Conservation (phyloP, 2,113 vertebrate genomes). For the Gavia stellata region DNA sequence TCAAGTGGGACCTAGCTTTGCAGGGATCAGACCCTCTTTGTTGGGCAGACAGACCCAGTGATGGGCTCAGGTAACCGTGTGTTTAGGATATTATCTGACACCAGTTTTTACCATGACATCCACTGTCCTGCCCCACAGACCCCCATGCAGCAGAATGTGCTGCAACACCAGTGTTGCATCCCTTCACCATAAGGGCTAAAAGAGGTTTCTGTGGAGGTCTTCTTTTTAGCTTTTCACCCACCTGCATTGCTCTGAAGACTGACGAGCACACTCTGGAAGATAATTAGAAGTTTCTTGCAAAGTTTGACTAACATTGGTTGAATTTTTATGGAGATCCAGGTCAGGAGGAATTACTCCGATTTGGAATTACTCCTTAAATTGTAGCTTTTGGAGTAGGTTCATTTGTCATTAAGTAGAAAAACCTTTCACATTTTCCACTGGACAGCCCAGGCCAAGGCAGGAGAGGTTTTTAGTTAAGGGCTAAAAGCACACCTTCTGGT, state of each 20-base stretch:
- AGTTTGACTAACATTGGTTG: neutral
- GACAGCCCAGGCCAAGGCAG: neutral
- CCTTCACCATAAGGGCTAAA: neutral
- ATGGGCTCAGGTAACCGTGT: neutral
- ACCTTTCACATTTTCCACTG: neutral
- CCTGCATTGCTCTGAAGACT: neutral
- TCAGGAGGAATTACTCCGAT: neutral
- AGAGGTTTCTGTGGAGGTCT: neutral
- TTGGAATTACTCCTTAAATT: neutral
- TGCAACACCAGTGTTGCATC: neutral
- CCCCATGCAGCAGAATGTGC: neutral
- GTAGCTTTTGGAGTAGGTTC: neutral
- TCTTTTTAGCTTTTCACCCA: neutral
- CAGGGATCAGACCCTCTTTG: neutral
- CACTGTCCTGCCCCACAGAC: neutral
- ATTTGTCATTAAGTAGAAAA: neutral
- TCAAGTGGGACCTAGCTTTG: neutral
- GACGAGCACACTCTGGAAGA: neutral
- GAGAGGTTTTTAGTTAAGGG: neutral
- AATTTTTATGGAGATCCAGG: neutral
- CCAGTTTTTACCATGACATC: neutral
- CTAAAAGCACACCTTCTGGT: neutral
- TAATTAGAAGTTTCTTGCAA: neutral
- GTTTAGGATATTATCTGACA: neutral
- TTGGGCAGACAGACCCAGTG: neutral